These are phyloP conservation scores for Drosophila bocki DNA, from an alignment of 1,140 invertebrate species.

Conservation along the genomic window DNA sequence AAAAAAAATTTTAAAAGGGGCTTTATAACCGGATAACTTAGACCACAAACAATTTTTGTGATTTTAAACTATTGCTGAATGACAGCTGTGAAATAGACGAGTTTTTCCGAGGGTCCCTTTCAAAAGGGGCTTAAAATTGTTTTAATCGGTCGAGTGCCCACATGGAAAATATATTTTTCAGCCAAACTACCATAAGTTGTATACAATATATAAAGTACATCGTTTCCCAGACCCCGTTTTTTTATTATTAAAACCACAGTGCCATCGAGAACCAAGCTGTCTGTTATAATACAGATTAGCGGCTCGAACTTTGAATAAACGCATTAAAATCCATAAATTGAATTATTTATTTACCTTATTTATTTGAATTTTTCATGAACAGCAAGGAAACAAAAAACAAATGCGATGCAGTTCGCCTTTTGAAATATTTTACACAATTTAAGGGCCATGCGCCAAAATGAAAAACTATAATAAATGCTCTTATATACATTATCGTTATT, in stretches of 20 bases:
- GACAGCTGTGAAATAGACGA: background rate
- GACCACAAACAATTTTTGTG: background rate
- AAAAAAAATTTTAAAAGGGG: background rate
- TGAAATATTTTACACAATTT: slow-evolving; percentile 57
- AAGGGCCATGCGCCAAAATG: slow-evolving; percentile 34
- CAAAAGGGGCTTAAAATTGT: background rate
- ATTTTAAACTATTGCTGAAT: background rate
- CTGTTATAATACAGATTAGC: slow-evolving; percentile 69
- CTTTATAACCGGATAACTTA: background rate
- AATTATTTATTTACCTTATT: slow-evolving; percentile 68
- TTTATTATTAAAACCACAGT: slow-evolving; percentile 39
- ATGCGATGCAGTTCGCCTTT: slow-evolving; percentile 40
- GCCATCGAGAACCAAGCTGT: slow-evolving; percentile 29
- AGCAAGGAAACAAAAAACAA: slow-evolving; percentile 45
- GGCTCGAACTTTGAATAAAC: slow-evolving; percentile 40
- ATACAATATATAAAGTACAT: background rate
- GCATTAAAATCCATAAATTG: slow-evolving; percentile 63
- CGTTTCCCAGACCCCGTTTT: slow-evolving; percentile 7
- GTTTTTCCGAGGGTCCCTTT: background rate
- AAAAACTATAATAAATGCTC: slow-evolving; percentile 40
- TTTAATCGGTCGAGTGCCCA: background rate
- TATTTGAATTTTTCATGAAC: slow-evolving; percentile 51
- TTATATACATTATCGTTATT: slow-evolving; percentile 52
- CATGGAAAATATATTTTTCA: slow-evolving; percentile 14
- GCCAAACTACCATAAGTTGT: background rate